A percentile compares a stretch with the other conserved stretches of the same genome.
Conservation (phyloP, 2,888 invertebrate species). For the Salpingus planirostris region DNA sequence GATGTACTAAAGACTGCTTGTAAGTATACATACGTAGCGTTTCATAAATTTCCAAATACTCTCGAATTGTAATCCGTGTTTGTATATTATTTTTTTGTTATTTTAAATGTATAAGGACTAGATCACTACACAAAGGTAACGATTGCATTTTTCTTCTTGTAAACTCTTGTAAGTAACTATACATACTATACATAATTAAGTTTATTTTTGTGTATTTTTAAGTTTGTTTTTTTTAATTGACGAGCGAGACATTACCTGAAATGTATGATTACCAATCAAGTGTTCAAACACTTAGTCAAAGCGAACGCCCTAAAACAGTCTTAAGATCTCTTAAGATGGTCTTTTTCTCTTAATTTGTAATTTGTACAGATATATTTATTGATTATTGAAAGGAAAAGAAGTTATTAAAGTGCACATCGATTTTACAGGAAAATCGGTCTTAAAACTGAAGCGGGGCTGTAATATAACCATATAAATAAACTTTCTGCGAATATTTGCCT, state of each 20-base stretch:
- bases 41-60: constrained; percentile 34
- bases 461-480: constrained; percentile 42
- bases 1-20: too few relatives aligned
- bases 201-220: constrained; percentile 20
- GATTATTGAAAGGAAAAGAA: constrained; percentile 22
- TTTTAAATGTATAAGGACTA: too few relatives aligned
- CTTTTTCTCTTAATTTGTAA: constrained; percentile 12
- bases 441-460: constrained; percentile 27
- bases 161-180: constrained; percentile 13
- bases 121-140: constrained; percentile 18
- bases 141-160: constrained; percentile 12
- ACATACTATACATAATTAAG: constrained; percentile 6
- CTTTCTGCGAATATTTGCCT: constrained; percentile 25
- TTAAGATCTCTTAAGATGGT: constrained; percentile 9
- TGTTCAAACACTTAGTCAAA: constrained; percentile 35
- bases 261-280: constrained; percentile 35
- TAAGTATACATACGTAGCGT: too few relatives aligned
- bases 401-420: too few relatives aligned
- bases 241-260: constrained; percentile 27
- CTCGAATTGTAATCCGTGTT: too few relatives aligned
- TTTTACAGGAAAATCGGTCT: constrained; percentile 10
- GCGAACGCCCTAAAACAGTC: constrained; percentile 13
- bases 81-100: too few relatives aligned
- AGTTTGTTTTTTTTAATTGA: constrained; percentile 8
- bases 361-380: constrained; percentile 36